A percentile compares a stretch with the other conserved stretches of the same genome.
Conservation (phyloP, 1,140 invertebrate species). For the Temnothorax curvispinosus region DNA sequence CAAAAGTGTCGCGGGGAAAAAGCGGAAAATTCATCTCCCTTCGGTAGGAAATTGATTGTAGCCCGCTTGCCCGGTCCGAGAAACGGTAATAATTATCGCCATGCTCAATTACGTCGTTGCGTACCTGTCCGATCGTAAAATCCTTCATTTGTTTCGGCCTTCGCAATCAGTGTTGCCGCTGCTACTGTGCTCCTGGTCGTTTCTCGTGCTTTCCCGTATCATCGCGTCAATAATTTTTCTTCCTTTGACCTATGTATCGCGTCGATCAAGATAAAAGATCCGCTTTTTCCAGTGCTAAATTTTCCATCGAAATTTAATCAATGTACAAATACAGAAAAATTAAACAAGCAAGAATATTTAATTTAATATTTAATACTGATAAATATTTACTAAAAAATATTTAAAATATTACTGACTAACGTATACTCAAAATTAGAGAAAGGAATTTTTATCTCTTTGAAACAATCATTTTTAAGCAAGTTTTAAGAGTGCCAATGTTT, state of each 20-base stretch:
- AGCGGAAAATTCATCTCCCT: conserved; percentile 41
- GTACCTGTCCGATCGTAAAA: conserved; percentile 57
- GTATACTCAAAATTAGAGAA: background rate
- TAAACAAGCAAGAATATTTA: background rate
- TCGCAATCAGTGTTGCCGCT: conserved; percentile 27
- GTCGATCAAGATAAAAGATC: background rate
- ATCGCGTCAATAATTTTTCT: conserved; percentile 40
- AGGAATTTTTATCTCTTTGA: background rate
- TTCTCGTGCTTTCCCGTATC: conserved; percentile 13
- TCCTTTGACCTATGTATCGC: conserved; percentile 22
- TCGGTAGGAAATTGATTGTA: conserved; percentile 55
- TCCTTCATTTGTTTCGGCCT: conserved; percentile 52
- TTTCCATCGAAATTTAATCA: background rate
- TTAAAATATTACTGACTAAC: background rate
- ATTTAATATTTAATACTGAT: background rate
- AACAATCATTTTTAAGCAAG: background rate
- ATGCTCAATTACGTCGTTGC: conserved; percentile 70
- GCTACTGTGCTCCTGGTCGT: background rate
- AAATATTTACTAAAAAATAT: background rate
- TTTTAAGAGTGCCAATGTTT: background rate
- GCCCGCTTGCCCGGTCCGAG: conserved; percentile 26
- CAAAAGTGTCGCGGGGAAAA: conserved; percentile 30
- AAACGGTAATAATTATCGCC: conserved; percentile 73
- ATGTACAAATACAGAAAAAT: background rate
- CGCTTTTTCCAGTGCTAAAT: background rate